Evolutionary conservation across 2,113 vertebrate species (phyloP).

Genomic region (Tenrec ecaudatus): DNA sequence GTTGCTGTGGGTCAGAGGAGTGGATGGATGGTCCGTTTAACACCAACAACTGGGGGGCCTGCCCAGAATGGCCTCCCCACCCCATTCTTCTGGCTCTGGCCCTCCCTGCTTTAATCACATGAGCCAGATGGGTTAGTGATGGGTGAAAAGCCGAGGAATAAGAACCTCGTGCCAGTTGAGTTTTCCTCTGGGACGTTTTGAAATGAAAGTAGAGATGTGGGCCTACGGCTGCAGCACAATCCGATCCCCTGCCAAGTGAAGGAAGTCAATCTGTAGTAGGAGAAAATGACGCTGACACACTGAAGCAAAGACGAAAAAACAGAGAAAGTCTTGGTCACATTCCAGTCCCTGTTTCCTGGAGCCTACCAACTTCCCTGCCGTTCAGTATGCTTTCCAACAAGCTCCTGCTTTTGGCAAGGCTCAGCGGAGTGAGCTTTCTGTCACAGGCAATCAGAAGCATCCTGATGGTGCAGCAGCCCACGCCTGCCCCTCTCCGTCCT

Average conservation of each 20-base stretch:
- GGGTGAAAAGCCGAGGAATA: background rate
- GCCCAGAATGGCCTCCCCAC: background rate
- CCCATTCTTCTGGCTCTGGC: background rate
- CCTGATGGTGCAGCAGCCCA: background rate
- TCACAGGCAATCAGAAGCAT: background rate
- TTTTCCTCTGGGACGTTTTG: slow-evolving; percentile 39
- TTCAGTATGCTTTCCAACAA: background rate
- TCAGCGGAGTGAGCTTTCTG: slow-evolving; percentile 21
- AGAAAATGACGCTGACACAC: background rate
- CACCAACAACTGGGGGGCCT: background rate
- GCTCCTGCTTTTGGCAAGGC: background rate
- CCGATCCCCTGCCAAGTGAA: background rate
- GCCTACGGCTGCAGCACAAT: background rate
- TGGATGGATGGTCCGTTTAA: too few species aligned
- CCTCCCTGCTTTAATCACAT: background rate
- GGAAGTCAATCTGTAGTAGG: background rate
- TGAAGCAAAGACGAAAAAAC: slow-evolving; percentile 24
- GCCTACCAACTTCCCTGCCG: background rate
- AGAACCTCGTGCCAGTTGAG: background rate
- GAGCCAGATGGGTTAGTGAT: background rate
- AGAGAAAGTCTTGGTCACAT: background rate
- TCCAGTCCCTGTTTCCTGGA: background rate
- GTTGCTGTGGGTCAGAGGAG: too few species aligned
- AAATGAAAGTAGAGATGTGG: slow-evolving; percentile 21
- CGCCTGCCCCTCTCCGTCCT: background rate